These are phyloP conservation scores for Varanus salvator DNA, from an alignment of 2,113 vertebrate species.

Conservation along the genomic window DNA sequence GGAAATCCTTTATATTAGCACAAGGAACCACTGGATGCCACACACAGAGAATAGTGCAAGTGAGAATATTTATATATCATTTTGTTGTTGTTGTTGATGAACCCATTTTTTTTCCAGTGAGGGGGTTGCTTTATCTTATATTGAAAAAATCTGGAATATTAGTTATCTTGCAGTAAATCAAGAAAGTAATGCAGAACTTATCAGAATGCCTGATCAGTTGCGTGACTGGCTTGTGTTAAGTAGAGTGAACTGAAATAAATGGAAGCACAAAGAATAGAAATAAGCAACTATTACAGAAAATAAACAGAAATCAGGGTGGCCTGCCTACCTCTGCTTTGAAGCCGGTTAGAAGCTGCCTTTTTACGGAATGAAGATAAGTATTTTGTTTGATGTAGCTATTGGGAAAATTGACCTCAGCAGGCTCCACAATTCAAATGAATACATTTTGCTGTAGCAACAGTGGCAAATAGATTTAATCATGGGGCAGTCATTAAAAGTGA, in stretches of 20 bases:
- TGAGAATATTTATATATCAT: not conserved
- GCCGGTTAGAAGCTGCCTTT: not conserved
- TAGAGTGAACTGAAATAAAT: not conserved
- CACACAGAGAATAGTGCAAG: not conserved
- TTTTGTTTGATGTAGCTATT: not conserved
- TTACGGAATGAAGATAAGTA: not conserved
- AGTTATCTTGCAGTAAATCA: not conserved
- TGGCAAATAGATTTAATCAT: not conserved
- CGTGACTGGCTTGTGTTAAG: not conserved
- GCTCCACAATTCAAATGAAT: not conserved
- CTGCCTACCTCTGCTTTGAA: not conserved
- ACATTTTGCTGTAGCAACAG: not conserved
- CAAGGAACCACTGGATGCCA: too few relatives aligned
- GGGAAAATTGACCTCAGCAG: not conserved
- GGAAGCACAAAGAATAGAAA: not conserved
- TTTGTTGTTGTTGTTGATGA: constrained; percentile 6
- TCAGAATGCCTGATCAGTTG: constrained; percentile 10
- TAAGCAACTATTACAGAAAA: constrained; percentile 4
- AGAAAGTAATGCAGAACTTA: not conserved
- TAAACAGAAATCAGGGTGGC: not conserved
- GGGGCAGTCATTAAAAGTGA: not conserved
- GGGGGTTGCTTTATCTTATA: not conserved
- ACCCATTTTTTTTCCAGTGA: constrained; percentile 10
- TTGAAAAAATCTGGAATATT: constrained; percentile 10
- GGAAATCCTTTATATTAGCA: too few relatives aligned